Conservation (phyloP, 2,888 invertebrate species). For the Agrochola circellaris region DNA sequence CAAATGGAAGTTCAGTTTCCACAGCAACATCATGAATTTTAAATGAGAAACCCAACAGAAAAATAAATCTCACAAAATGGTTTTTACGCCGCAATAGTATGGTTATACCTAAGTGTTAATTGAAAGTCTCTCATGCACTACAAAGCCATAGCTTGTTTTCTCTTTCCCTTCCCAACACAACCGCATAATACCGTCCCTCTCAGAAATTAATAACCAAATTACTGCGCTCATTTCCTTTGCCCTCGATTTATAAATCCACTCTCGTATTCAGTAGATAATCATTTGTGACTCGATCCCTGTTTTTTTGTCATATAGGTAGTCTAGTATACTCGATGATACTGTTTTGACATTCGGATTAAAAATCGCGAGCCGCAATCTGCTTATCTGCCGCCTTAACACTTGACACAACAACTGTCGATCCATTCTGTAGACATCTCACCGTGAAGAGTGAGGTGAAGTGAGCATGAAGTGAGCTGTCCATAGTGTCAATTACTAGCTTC, state of each 20-base stretch:
- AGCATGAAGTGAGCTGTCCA: too few relatives aligned
- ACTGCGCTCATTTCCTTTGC: not conserved
- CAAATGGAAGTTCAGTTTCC: not conserved
- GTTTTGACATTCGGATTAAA: too few relatives aligned
- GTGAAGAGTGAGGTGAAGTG: too few relatives aligned
- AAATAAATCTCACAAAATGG: not conserved
- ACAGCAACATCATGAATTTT: not conserved
- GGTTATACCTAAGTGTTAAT: constrained; percentile 6
- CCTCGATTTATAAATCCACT: not conserved
- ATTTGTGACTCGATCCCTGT: not conserved
- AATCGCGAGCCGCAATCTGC: too few relatives aligned
- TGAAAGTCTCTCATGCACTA: not conserved
- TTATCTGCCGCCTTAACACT: too few relatives aligned
- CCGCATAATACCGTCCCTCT: not conserved
- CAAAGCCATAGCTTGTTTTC: not conserved
- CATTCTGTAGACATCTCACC: too few relatives aligned
- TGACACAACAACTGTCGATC: too few relatives aligned
- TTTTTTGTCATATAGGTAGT: not conserved
- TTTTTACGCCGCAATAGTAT: too few relatives aligned
- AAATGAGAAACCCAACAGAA: not conserved
- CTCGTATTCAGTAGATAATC: not conserved
- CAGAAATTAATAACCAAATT: not conserved
- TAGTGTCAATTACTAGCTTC: too few relatives aligned
- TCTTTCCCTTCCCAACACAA: not conserved
- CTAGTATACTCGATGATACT: too few relatives aligned